Conservation (phyloP, 2,888 invertebrate species). For the Trichacis sp. region DNA sequence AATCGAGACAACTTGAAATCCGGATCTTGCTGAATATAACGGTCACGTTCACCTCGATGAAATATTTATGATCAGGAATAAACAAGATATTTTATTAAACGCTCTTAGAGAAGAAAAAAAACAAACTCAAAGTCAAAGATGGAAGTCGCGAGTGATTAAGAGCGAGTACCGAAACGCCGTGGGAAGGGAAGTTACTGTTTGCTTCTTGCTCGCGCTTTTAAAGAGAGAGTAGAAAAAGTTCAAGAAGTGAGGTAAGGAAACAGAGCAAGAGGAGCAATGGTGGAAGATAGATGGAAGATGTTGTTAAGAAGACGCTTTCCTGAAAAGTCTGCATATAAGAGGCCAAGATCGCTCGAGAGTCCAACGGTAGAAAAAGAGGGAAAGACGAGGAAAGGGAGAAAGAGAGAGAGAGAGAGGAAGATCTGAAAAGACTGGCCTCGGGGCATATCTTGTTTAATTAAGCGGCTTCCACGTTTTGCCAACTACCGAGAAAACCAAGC, state of each 20-base stretch:
- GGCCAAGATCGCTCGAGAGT: constrained; percentile 35
- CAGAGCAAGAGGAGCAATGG: constrained; percentile 11
- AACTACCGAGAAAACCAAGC: constrained; percentile 11
- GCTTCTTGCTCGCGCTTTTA: constrained; percentile 32
- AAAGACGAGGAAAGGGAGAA: too few relatives aligned
- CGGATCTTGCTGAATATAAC: too few relatives aligned
- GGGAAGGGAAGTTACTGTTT: constrained; percentile 22
- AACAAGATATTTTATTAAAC: neutral
- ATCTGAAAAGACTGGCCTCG: constrained; percentile 32
- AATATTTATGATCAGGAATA: neutral
- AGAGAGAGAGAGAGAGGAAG: constrained; percentile 8
- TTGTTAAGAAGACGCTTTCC: constrained; percentile 39
- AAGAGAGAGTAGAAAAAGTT: constrained; percentile 23
- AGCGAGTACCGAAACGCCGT: constrained; percentile 17
- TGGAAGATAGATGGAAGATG: constrained; percentile 35
- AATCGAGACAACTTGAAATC: too few relatives aligned
- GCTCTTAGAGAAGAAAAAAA: neutral
- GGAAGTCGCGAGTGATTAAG: constrained; percentile 14
- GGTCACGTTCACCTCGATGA: neutral
- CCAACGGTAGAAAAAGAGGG: constrained; percentile 24
- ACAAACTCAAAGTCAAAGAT: constrained; percentile 5
- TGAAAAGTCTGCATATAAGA: constrained; percentile 39
- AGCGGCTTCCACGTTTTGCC: constrained; percentile 36
- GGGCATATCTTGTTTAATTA: constrained; percentile 56
- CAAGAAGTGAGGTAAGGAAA: constrained; percentile 20